Percentiles rank a stretch among this genome's conserved stretches.
Conservation (phyloP, 1,140 invertebrate genomes). For the Zophobas morio region DNA sequence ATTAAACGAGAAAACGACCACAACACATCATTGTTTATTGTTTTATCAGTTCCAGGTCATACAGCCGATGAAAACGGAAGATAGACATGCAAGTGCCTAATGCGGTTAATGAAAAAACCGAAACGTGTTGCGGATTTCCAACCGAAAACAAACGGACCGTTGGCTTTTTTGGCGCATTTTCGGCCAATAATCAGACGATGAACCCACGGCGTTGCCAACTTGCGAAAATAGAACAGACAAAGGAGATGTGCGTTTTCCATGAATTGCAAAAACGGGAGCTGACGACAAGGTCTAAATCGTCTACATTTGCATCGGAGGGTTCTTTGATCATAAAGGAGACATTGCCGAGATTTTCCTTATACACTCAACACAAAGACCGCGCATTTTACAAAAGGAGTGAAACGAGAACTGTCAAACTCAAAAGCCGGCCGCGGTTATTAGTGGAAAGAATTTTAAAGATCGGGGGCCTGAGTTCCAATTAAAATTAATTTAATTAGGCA, state of each 20-base stretch:
- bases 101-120: conserved; percentile 17
- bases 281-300: conserved; percentile 6
- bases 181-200: conserved; percentile 15
- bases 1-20: conserved; percentile 24
- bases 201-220: conserved; percentile 16
- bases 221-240: conserved; percentile 45
- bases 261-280: conserved; percentile 12
- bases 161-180: conserved; percentile 1
- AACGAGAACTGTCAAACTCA: no score
- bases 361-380: no score
- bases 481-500: no score
- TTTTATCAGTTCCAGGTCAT: conserved; percentile 31
- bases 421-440: no score
- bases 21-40: conserved; percentile 37
- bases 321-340: no score
- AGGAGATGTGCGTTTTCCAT: conserved; percentile 35
- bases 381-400: no score
- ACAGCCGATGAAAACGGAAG: conserved; percentile 29
- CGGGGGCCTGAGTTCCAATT: no score
- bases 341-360: no score
- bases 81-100: conserved; percentile 23
- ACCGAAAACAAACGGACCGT: conserved; percentile 1
- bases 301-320: background rate
- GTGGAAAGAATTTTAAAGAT: no score
- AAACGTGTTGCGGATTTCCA: background rate